A percentile compares a stretch with the other conserved stretches of the same genome.
Conservation (phyloP, 2,113 vertebrate species). For the Dascyllus trimaculatus region DNA sequence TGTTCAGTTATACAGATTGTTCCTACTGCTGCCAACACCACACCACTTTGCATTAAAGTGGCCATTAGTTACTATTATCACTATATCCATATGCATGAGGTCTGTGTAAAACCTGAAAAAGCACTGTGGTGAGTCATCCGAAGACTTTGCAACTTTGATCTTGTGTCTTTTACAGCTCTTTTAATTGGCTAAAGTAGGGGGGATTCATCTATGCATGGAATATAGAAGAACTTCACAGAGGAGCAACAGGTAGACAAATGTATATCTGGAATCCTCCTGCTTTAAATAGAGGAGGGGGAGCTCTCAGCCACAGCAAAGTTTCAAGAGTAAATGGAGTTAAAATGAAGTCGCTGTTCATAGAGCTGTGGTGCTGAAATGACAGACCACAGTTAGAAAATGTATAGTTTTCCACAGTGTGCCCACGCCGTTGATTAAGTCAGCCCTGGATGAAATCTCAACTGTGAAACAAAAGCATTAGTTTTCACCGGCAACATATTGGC, state of each 20-base stretch:
- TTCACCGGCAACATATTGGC: slow-evolving; percentile 34
- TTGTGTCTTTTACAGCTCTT: not conserved
- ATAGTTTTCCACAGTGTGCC: not conserved
- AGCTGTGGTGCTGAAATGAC: slow-evolving; percentile 50
- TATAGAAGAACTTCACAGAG: slow-evolving; percentile 28
- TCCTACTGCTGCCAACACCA: not conserved
- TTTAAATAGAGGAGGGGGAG: slow-evolving; percentile 9
- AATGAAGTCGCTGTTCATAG: slow-evolving; percentile 41
- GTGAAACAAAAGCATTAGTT: slow-evolving; percentile 21
- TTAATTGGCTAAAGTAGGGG: not conserved
- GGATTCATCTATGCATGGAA: not conserved
- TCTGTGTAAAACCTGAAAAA: not conserved
- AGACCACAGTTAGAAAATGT: not conserved
- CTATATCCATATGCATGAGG: not conserved
- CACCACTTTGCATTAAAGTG: slow-evolving; percentile 1
- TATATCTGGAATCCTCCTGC: not conserved
- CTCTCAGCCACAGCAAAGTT: not conserved
- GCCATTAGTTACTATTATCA: not conserved
- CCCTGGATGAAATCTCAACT: not conserved
- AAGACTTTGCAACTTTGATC: slow-evolving; percentile 19
- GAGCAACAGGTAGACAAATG: slow-evolving; percentile 73
- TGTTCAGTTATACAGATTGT: not conserved
- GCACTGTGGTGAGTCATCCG: not conserved
- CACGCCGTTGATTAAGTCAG: not conserved
- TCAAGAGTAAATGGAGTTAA: not conserved